Base-by-base conservation (phyloP, 2,797 vertebrate genomes). In the Erpetoichthys calabaricus region DNA sequence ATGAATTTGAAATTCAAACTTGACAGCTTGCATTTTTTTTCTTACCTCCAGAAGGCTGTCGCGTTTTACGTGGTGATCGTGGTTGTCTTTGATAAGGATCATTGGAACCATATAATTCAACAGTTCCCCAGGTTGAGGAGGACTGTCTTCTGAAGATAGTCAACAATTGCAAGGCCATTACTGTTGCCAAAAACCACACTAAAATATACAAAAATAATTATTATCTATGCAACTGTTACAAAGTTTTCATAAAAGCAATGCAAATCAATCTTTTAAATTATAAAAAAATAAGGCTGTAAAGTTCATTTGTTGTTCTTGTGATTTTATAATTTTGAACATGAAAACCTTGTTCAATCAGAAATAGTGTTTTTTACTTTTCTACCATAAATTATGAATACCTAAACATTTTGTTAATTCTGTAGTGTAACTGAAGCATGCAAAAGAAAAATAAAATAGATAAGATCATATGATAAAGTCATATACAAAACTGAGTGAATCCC, bases 101-200 rank as follows among this genome's bases (percentile, higher is more conserved):
- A 44, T 86, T 94, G 63, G 91, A 92, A 67, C 92, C 91, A 42
- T 98, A 98, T 47, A 99, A 77, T 65, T 99, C 96, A 60, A 96
- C 73, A 25, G 91, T 94, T 64, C 90, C 90, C 86, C 68, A 98
- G 76, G 76, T 97, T 98, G 62, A 98, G 85, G 4, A 99, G 82
- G 5, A 94, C 88, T 1, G 91, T 88, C 82, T 95, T 98, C 88
- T 99, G 96, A 63, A 98, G 73, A 70, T 94, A 99, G 85, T 99
- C 96, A 67, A 97, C 90, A 70, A 99, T 89, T 0, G 90, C 93
- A 71, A 99, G 88, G 67, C 96, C 94, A 51, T 90, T 97, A 63
- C 89, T 94, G 74, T 99, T 99, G 69, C 96, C 96, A 85, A 98
- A 98, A 75, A 94, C 93, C 82, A 96, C 90, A 67, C 96, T 99